Base-by-base conservation (phyloP, 2,797 vertebrate genomes). In the Rhodeus uyekii region DNA sequence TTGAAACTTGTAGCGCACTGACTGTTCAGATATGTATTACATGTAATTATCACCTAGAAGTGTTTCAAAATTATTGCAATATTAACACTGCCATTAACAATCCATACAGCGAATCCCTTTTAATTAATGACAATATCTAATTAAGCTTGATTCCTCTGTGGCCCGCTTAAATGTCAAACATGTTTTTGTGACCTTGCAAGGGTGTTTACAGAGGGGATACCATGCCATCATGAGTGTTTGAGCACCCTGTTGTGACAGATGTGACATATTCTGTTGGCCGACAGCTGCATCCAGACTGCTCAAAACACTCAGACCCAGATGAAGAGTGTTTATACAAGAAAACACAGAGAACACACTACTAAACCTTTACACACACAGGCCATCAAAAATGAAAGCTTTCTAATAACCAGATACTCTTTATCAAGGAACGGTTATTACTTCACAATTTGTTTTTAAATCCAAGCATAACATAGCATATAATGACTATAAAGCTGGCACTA, bases 241-340 rank as follows among this genome's bases (percentile, higher is more conserved):
- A 75, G 76, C 80, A 75, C 71, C 55, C 46, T 79, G 16, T 72
- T 71, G 60, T 83, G 68, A 80, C 78, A 67, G 81, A 79, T 63
- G 8, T 65, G 53, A 78, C 39, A 39, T 76, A 74, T 83, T 75
- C 50, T 83, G 74, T 48, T 80, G 46, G 24, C 38, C 50, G 22
- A 48, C 79, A 85, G 82, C 84, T 85, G 84, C 34, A 2, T 60
- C 72, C 34, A 72, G 75, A 61, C 64, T 2, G 64, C 58, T 63
- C 69, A 58, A 71, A 76, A 64, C 79, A 39, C 63, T 72, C 78
- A 72, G 18, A n/a, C 39, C n/a, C 44, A 76, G 39, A 50, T 63
- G 61, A 58, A 50, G 42, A 76, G 76, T 85, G 76, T 89, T 85
- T 87, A 83, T 84, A 84, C 53, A 83, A 36, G 3, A 76, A 78